A percentile compares a stretch with the other conserved stretches of the same genome.
These are phyloP conservation scores for Tetanocera ferruginea DNA, from an alignment of 2,888 invertebrate genomes.

Conservation along the genomic window DNA sequence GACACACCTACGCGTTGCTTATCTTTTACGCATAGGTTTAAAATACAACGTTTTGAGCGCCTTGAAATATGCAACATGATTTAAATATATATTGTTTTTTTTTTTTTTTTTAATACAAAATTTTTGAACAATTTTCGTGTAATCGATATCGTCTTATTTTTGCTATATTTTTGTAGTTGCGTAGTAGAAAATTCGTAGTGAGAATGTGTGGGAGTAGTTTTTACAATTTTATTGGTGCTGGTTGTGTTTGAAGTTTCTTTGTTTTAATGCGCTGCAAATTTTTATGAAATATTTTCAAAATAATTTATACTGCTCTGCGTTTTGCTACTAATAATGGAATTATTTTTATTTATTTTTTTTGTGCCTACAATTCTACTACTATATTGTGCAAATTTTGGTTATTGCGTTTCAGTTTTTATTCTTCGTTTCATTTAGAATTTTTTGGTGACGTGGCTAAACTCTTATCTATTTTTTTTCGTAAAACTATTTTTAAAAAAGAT, in stretches of 20 bases:
- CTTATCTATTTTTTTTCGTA: not conserved
- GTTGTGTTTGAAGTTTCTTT: conserved; percentile 10
- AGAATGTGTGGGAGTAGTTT: not conserved
- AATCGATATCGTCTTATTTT: not conserved
- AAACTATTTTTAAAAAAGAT: not conserved
- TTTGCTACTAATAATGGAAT: too few species aligned
- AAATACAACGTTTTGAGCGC: not conserved
- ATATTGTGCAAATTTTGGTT: too few species aligned
- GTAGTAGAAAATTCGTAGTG: not conserved
- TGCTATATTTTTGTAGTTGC: not conserved
- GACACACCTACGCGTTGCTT: too few species aligned
- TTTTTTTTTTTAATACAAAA: not conserved
- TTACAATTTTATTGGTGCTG: conserved; percentile 2
- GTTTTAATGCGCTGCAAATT: not conserved
- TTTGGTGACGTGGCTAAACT: too few species aligned
- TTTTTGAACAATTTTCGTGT: not conserved
- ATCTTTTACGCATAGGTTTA: too few species aligned
- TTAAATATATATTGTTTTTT: too few species aligned
- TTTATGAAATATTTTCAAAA: too few species aligned
- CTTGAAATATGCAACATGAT: not conserved
- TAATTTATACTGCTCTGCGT: too few species aligned
- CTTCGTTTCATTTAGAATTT: too few species aligned
- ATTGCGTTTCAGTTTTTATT: too few species aligned
- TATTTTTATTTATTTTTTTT: too few species aligned
- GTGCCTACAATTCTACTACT: too few species aligned